Evolutionary conservation across 2,888 invertebrate species (phyloP).

Genomic region (Troides oblongomaculatus): DNA sequence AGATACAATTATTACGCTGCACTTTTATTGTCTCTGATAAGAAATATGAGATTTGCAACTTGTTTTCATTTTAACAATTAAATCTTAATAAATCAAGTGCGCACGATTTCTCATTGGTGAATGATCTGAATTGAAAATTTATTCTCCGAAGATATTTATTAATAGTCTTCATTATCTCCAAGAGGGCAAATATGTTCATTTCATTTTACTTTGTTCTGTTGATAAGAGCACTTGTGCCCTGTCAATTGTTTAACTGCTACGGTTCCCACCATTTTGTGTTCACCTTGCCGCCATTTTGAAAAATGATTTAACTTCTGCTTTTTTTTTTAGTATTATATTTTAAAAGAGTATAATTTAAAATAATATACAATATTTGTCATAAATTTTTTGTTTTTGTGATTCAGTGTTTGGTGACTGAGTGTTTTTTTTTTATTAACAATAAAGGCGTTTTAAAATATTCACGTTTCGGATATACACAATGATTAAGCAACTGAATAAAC

Average conservation of each 20-base stretch:
- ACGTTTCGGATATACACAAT: slow-evolving; percentile 40
- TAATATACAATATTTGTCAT: too few species aligned
- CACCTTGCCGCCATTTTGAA: slow-evolving; percentile 18
- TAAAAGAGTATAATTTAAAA: neutral
- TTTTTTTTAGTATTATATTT: slow-evolving; percentile 9
- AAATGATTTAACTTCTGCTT: slow-evolving; percentile 28
- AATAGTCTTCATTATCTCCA: slow-evolving; percentile 51
- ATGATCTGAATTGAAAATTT: slow-evolving; percentile 42
- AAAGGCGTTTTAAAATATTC: neutral
- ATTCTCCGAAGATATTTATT: slow-evolving; percentile 48
- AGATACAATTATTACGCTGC: neutral
- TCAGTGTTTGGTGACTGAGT: slow-evolving; percentile 13
- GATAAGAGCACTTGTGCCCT: slow-evolving; percentile 48
- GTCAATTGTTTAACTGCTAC: slow-evolving; percentile 33
- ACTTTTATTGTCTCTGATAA: neutral
- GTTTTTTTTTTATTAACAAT: neutral
- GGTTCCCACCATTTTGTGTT: slow-evolving; percentile 20
- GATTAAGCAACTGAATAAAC: slow-evolving; percentile 65
- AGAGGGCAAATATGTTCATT: slow-evolving; percentile 44
- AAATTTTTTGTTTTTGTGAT: neutral
- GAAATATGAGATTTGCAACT: neutral
- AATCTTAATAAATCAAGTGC: slow-evolving; percentile 12
- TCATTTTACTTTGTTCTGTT: slow-evolving; percentile 37
- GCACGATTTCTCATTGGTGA: slow-evolving; percentile 36
- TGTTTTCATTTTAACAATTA: slow-evolving; percentile 15